A percentile compares a stretch with the other conserved stretches of the same genome.
phyloP scores from a whole-genome alignment of 2,113 vertebrate species.

The Agelaius tricolor region DNA sequence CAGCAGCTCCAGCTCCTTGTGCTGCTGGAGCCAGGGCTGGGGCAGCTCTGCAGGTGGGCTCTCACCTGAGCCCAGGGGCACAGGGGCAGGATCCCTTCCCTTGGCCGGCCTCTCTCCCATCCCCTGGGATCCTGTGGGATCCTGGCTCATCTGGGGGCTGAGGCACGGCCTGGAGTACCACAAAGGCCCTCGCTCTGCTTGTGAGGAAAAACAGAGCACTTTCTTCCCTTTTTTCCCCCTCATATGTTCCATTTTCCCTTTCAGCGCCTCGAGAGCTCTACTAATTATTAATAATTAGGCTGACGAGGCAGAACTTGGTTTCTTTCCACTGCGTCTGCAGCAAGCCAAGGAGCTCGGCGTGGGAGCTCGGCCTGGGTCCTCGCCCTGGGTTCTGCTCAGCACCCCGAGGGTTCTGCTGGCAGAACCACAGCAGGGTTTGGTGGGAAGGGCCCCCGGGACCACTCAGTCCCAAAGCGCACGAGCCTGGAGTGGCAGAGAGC shows the following conservation, averaged over 20 bases:
- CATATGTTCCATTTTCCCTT: neutral
- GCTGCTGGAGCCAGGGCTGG: no score
- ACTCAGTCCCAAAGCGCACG: neutral
- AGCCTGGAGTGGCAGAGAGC: no score
- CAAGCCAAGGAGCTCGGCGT: neutral
- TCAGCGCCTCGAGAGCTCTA: neutral
- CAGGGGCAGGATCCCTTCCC: neutral
- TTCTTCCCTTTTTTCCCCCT: neutral
- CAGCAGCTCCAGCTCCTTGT: no score
- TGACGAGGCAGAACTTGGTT: neutral
- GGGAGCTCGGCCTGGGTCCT: rapidly evolving
- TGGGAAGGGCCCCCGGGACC: rapidly evolving
- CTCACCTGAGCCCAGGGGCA: neutral
- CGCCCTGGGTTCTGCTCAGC: neutral
- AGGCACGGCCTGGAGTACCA: neutral
- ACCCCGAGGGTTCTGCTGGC: rapidly evolving
- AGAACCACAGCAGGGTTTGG: rapidly evolving
- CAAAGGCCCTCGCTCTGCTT: rapidly evolving
- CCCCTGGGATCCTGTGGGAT: rapidly evolving
- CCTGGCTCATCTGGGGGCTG: neutral
- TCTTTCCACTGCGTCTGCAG: neutral
- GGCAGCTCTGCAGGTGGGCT: neutral
- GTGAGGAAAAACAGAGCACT: neutral
- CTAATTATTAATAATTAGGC: constrained; percentile 50
- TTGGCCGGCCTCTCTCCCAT: neutral